Conservation (phyloP, 2,113 vertebrate genomes). For the Sterna hirundo region DNA sequence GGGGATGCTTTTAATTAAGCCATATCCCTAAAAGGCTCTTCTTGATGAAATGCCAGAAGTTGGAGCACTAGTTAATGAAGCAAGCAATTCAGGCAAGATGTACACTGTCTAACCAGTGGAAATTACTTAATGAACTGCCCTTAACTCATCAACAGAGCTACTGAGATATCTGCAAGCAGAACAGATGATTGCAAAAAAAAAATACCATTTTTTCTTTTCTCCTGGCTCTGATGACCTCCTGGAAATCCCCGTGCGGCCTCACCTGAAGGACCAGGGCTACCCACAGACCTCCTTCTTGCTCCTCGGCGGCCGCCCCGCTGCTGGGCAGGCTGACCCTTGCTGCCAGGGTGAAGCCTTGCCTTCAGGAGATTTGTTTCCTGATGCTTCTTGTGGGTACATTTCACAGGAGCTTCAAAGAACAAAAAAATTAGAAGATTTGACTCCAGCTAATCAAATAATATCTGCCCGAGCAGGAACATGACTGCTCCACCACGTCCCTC, state of each 20-base stretch:
- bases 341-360: background rate
- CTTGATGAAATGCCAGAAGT: slow-evolving; percentile 10
- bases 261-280: background rate
- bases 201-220: background rate
- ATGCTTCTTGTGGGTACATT: background rate
- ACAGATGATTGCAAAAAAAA: background rate
- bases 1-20: slow-evolving; percentile 11
- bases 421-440: background rate
- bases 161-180: background rate
- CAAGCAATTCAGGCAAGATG: background rate
- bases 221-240: background rate
- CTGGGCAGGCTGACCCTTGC: background rate
- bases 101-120: background rate
- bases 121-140: background rate
- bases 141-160: background rate
- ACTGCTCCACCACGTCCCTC: fast-evolving
- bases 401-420: background rate
- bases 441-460: background rate
- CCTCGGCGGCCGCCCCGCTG: background rate
- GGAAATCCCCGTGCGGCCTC: fast-evolving
- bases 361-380: background rate
- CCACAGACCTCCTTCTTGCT: background rate
- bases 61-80: background rate
- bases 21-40: background rate
- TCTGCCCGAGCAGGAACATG: background rate